These are phyloP conservation scores for Nymphalis polychloros DNA, from an alignment of 2,888 invertebrate genomes.

Conservation along the genomic window DNA sequence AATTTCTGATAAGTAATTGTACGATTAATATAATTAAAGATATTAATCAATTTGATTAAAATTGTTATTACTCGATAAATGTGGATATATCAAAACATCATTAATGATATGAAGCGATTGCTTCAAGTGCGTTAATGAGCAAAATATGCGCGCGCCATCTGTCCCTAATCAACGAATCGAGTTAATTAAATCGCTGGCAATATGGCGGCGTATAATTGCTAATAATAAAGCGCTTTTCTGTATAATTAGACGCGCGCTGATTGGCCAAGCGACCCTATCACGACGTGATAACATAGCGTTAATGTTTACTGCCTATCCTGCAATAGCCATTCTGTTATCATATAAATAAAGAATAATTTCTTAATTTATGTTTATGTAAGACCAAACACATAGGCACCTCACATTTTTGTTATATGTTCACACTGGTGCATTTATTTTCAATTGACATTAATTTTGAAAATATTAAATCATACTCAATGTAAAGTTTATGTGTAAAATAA, in stretches of 20 bases:
- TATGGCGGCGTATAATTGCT: conserved; percentile 79
- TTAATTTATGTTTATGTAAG: neutral
- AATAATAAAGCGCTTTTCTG: conserved; percentile 81
- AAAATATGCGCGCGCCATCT: conserved; percentile 74
- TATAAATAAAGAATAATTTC: neutral
- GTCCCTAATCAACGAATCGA: conserved; percentile 79
- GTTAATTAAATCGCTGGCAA: conserved; percentile 81
- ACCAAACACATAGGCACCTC: neutral
- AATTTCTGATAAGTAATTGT: neutral
- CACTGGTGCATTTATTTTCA: too few species aligned
- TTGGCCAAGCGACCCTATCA: conserved; percentile 74
- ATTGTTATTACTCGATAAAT: conserved; percentile 13
- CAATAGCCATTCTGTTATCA: conserved; percentile 7
- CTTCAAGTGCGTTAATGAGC: conserved; percentile 65
- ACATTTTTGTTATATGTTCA: too few species aligned
- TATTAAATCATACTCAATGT: too few species aligned
- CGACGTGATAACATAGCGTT: conserved; percentile 78
- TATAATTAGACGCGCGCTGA: conserved; percentile 78
- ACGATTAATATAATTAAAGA: neutral
- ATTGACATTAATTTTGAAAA: too few species aligned
- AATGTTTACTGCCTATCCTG: conserved; percentile 48
- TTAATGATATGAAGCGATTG: conserved; percentile 29
- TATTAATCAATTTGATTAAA: conserved; percentile 9
- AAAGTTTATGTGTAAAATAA: too few species aligned
- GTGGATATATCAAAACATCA: conserved; percentile 24